These are phyloP conservation scores for Trematocara unimaculatum DNA, from an alignment of 2,113 vertebrate genomes.

Conservation along the genomic window DNA sequence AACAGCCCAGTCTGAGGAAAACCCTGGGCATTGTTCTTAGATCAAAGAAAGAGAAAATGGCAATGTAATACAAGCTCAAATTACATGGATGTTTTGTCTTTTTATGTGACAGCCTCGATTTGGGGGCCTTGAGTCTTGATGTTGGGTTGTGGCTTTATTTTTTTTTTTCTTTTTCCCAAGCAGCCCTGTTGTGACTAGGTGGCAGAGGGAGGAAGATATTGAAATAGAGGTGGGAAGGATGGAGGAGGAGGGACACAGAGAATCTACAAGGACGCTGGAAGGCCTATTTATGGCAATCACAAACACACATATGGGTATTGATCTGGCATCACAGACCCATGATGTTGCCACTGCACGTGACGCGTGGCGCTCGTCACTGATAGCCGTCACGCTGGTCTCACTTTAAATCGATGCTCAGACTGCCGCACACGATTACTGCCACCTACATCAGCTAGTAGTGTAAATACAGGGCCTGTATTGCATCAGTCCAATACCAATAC, in stretches of 20 bases:
- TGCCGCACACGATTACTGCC: background rate
- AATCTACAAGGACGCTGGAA: conserved; percentile 1
- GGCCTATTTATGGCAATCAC: background rate
- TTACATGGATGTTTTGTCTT: conserved; percentile 47
- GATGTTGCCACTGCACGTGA: background rate
- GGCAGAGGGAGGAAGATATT: background rate
- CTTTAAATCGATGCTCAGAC: conserved; percentile 37
- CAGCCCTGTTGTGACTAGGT: background rate
- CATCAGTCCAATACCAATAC: background rate
- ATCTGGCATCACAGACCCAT: conserved; percentile 14
- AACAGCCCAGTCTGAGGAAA: conserved; percentile 8
- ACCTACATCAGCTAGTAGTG: background rate
- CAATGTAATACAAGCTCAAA: conserved; percentile 44
- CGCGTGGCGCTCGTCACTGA: background rate
- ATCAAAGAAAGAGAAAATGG: conserved; percentile 49
- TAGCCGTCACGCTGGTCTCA: conserved; percentile 36
- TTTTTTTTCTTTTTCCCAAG: background rate
- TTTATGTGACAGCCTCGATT: conserved; percentile 49
- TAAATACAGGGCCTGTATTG: background rate
- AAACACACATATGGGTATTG: conserved; percentile 30
- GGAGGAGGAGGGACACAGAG: background rate
- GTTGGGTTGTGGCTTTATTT: background rate
- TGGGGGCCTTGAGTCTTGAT: conserved; percentile 42
- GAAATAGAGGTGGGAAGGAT: background rate
- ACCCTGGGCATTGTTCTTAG: conserved; percentile 45